Base-by-base conservation (phyloP, 2,888 invertebrate genomes). In the Autographa gamma region DNA sequence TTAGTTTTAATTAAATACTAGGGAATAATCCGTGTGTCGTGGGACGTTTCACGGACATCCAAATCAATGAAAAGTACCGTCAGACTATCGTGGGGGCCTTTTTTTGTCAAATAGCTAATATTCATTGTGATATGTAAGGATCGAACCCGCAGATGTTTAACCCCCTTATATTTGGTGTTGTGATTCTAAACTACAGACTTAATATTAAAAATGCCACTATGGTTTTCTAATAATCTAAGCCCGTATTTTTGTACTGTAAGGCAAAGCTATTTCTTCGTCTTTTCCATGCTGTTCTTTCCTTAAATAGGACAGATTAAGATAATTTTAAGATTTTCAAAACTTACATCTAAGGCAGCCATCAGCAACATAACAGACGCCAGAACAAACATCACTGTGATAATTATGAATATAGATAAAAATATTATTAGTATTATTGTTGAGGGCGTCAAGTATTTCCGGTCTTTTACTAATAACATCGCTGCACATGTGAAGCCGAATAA, bases 301-400 rank as follows among this genome's bases (percentile, higher is more conserved):
- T n/a, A n/a, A n/a, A n/a, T n/a, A n/a, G n/a, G n/a, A n/a, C n/a
- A n/a, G n/a, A n/a, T n/a, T n/a, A n/a, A n/a, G n/a, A n/a, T n/a
- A n/a, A n/a, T n/a, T n/a, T n/a, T n/a, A 13, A 48, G 16, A 16
- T 5, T 48, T 11, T 38, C 31, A 4, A 59, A 73, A 85, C 85
- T 81, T 63, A 86, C 86, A 72, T 83, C 81, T 25, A 82, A 71
- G 0, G 81, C 77, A 18, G 85, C 81, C 63, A 81, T 60, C 0
- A 84, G 69, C 11, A 86, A 60, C 56, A 85, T 16, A 2, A 82
- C 68, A 11, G 83, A 82, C 7, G 71, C 69, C 7, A 85, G 14
- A 0, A 82, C 71, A 60, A 84, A 86, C 70, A 82, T n/a, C 7
- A 85, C 56, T 0, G 84, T 83, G 16, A 83, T 64, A 0, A 82